phyloP scores from a whole-genome alignment of 2,113 vertebrate genomes.

The Coracopsis vasa region DNA sequence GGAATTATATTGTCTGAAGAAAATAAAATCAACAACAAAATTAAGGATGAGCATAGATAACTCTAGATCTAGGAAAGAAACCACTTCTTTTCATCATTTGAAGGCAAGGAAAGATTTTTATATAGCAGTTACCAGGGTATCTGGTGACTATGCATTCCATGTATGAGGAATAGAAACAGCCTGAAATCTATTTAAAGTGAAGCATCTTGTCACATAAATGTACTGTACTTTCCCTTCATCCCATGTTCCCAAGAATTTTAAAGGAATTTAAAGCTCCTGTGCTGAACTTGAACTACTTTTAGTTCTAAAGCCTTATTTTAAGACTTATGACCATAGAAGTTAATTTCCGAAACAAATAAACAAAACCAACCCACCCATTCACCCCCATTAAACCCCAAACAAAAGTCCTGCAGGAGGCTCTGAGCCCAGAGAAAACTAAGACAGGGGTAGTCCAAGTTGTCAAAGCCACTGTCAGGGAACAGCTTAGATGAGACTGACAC shows the following conservation, averaged over 20 bases:
- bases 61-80: not conserved
- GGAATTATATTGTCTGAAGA: not conserved
- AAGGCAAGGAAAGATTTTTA: not conserved
- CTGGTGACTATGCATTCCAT: not conserved
- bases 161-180: not conserved
- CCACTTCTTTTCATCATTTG: not conserved
- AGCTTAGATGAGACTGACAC: not conserved
- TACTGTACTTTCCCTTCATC: not conserved
- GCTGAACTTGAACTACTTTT: not conserved
- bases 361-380: not conserved
- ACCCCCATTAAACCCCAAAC: not conserved
- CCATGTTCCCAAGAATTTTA: not conserved
- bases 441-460: not conserved
- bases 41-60: not conserved
- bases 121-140: not conserved
- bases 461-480: not conserved
- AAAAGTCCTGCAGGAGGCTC: not conserved
- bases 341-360: not conserved
- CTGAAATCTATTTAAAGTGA: not conserved
- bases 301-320: not conserved
- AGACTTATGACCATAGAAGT: not conserved
- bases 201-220: not conserved
- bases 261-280: not conserved
- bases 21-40: not conserved
- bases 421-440: not conserved